A percentile compares a stretch with the other conserved stretches of the same genome.
These are phyloP conservation scores for Erpobdella octoculata DNA, from an alignment of 2,888 invertebrate genomes.

Conservation along the genomic window DNA sequence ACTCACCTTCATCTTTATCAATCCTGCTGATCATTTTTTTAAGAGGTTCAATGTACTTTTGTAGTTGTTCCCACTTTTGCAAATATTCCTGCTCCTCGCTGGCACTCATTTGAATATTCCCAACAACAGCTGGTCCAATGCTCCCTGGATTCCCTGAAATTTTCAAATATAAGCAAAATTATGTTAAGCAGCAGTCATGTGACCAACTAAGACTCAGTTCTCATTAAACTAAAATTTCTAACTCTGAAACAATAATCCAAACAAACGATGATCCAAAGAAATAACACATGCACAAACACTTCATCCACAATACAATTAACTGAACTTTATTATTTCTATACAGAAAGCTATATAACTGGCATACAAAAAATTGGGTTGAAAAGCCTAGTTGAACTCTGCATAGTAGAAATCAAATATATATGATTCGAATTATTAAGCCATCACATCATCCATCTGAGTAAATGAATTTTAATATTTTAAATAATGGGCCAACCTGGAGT, in stretches of 20 bases:
- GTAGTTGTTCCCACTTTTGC: slow-evolving; percentile 83
- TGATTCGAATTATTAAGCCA: no score
- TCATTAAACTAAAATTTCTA: no score
- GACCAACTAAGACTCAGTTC: no score
- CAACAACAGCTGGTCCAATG: not conserved
- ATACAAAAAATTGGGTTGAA: no score
- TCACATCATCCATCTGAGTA: not conserved
- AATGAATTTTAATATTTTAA: not conserved
- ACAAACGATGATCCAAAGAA: not conserved
- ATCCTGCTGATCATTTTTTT: slow-evolving; percentile 71
- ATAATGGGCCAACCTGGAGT: slow-evolving; percentile 18
- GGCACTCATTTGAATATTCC: not conserved
- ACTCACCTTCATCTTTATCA: slow-evolving; percentile 50
- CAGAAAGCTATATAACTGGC: no score
- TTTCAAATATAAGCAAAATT: no score
- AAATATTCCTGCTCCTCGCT: slow-evolving; percentile 79
- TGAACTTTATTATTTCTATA: no score
- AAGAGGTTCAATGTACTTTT: slow-evolving; percentile 78
- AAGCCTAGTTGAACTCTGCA: no score
- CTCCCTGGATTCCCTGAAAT: no score
- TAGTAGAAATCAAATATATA: no score
- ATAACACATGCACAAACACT: not conserved
- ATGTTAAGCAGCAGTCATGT: no score
- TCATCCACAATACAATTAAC: not conserved
- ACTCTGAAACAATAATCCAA: no score